Evolutionary conservation across 2,113 vertebrate genomes (phyloP), one percentile per base, ranked within the genome.

Genomic region (Cololabis saira): DNA sequence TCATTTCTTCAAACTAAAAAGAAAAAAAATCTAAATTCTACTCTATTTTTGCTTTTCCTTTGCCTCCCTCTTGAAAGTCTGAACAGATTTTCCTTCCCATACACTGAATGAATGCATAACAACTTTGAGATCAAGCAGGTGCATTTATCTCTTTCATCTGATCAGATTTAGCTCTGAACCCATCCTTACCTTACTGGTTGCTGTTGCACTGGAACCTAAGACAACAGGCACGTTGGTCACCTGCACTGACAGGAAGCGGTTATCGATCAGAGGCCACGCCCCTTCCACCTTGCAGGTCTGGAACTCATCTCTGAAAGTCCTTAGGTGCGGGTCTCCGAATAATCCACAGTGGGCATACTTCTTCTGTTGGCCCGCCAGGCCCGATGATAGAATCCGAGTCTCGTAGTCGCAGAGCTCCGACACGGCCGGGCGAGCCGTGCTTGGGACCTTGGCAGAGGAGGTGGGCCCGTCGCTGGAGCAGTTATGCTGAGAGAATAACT

Each of bases 221-320:
- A 94, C 91, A 4, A 95, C 94, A 0, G 94, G 93, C 16, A 95
- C 93, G 1, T 95, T 95, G 79, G 94, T 95, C 85, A 95, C 94
- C 90, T 95, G 94, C 53, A 95, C 94, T 0, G 94, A 95, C 79
- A 95, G 86, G 90, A 90, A 94, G 62, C 86, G 90, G 75, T 94
- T 95, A 66, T 95, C 93, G 5, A 95, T 94, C 57, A 95, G 90
- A 14, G 94, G 94, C 94, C 94, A 95, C 40, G 94, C 94, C 52
- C 94, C 94, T 51, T 94, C 93, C 48, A 95, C 93, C 69, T 94
- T 93, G 75, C 94, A 95, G 16, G 94, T 95, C 90, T 95, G 94
- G 86, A 95, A 95, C 86, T 95, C 94, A 5, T 95, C 92, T 15
- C 92, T 87, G 78, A 95, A 95, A 6, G 94, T 95, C 78, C 94